Percentiles rank a stretch among this genome's conserved stretches.
Conservation (phyloP, 2,797 vertebrate species). For the Macroramphosus scolopax region DNA sequence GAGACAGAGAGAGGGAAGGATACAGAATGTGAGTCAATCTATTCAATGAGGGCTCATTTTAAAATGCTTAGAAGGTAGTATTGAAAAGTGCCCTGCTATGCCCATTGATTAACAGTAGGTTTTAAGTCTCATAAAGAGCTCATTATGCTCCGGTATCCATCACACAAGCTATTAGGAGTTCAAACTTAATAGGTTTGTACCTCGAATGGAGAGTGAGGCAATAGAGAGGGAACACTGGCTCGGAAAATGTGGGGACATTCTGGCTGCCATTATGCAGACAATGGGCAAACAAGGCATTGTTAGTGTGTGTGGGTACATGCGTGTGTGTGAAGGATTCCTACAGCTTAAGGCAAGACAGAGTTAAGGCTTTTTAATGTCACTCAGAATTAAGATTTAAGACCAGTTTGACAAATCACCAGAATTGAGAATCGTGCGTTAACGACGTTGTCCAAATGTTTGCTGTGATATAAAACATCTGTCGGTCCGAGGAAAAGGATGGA, state of each 20-base stretch:
- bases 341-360: too few species aligned
- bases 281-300: conserved; percentile 15
- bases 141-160: conserved; percentile 86
- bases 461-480: too few species aligned
- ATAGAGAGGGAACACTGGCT: conserved; percentile 43
- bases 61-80: conserved; percentile 87
- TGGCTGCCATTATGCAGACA: conserved; percentile 44
- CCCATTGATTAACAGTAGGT: conserved; percentile 94
- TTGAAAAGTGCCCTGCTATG: conserved; percentile 85
- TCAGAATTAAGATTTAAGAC: too few species aligned
- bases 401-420: too few species aligned
- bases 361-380: too few species aligned
- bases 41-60: conserved; percentile 92
- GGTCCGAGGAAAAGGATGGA: too few species aligned
- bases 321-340: too few species aligned
- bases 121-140: conserved; percentile 90
- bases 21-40: conserved; percentile 81
- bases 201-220: conserved; percentile 59
- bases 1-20: conserved; percentile 73
- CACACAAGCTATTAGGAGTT: conserved; percentile 77
- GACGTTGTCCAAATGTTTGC: too few species aligned
- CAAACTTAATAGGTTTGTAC: conserved; percentile 77
- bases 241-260: conserved; percentile 39
- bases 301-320: conserved; percentile 4
- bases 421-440: too few species aligned